Evolutionary conservation across 1,140 invertebrate species (phyloP), one percentile per base, ranked within the genome.

Genomic region (Drosophila bocqueti): DNA sequence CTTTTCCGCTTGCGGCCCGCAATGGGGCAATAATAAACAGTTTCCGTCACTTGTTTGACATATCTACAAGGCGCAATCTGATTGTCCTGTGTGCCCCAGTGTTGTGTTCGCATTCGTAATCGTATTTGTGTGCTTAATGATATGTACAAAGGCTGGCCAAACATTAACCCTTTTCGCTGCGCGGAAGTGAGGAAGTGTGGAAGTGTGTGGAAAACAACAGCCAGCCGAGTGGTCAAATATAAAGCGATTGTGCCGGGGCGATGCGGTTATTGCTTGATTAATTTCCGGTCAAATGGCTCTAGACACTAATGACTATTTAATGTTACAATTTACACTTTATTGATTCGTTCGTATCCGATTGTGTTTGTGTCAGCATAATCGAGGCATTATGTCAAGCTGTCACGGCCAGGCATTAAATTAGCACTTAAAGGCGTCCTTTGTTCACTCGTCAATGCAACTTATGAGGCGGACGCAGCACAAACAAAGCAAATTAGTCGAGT

Each of bases 271-370:
- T 85, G 85, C 86, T 90, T 90, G 86, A 90, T 90, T 90, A 90
- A 89, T 89, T 90, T 89, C 81, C 85, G 85, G 85, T 89, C 85
- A 89, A 89, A 89, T 81, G 81, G 62, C 75, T 50, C 73, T 64
- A 74, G 81, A 91, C 85, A 90, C 85, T 91, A 90, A 90, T 90
- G 85, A 90, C 85, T 90, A 90, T 90, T 90, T 90, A 90, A 90
- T 90, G 85, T 77, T 74, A 90, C 85, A 90, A 90, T 90, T 90
- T 90, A 85, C 85, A 90, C 81, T 85, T 80, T 90, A 90, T 90
- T 90, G 84, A 89, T 90, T 84, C 79, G 81, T 50, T 67, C 29
- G 42, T 73, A 63, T 75, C 42, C 68, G 61, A 47, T 62, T 64
- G 50, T 66, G 42, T 29, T 63, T 67, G 79, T 80, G 74, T 90